Conservation (phyloP, 23 tunicate genomes). For the Styela plicata region DNA sequence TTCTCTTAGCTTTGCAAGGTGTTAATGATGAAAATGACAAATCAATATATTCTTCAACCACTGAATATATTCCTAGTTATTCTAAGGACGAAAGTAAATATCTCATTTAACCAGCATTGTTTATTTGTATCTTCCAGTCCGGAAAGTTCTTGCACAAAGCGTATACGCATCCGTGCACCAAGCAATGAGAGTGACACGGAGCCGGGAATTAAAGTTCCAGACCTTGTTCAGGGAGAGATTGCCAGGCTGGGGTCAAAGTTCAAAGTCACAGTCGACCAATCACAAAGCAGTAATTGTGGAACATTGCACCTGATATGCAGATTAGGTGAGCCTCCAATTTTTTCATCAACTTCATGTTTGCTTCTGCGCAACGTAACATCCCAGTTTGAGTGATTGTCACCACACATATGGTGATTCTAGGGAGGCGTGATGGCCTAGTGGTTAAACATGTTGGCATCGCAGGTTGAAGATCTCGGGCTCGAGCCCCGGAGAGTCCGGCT, state of each 20-base stretch:
- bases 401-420: no score
- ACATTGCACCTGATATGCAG: conserved; percentile 45
- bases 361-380: no score
- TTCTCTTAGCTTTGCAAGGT: no score
- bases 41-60: background rate
- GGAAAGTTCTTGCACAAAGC: conserved; percentile 1
- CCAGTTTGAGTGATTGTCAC: no score
- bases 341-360: no score
- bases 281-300: conserved; percentile 31
- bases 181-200: background rate
- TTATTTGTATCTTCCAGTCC: conserved; percentile 9
- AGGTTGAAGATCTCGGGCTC: no score
- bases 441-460: no score
- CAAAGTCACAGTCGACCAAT: conserved; percentile 59
- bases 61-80: background rate
- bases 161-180: background rate
- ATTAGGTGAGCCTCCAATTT: conserved; percentile 61
- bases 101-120: background rate
- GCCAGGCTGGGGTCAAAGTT: conserved; percentile 73
- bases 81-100: no score
- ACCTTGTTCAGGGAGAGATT: conserved; percentile 67
- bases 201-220: conserved; percentile 36
- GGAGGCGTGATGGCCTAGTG: no score
- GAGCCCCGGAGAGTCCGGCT: no score
- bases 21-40: no score